Evolutionary conservation across 1,140 invertebrate species (phyloP), one percentile per base, ranked within the genome.

Genomic region (Stratiolaelaps scimitus): DNA sequence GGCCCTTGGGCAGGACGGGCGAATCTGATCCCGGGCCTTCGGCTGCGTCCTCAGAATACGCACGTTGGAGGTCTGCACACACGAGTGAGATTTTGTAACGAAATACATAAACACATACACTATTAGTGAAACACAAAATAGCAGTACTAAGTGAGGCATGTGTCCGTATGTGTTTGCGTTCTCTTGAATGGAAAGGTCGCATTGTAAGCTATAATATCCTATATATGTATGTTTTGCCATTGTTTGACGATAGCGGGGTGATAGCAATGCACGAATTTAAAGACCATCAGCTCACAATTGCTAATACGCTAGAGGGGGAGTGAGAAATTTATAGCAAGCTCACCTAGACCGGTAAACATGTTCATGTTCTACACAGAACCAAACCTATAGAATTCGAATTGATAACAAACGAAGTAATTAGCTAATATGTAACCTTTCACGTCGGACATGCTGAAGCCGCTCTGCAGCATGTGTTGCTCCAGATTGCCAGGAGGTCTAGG

Each of bases 391-490:
- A 26, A 68, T 67, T 43, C 40, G 47, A 45, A 68, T 70, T 47
- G 13, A 1, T 13, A 26, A 64, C 6, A 40, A 26, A 17, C 29
- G 17, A 53, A 28, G 10, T 53, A 53, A 23, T 43, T 34, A 20
- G 47, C 29, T 40, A 40, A 6, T 40, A 4, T 65, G 47, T 69
- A 74, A 86, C 86, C 88, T 83, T 92, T 92, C 47, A 93, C 89
- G 72, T 93, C 90, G 70, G 84, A 91, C 84, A 92, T 91, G 29
- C 87, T 89, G 73, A 93, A 92, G 7, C 89, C 89, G 67, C 88
- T 88, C 65, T 77, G 76, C 69, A 87, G 83, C 81, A 93, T 89
- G 67, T 92, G 91, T 73, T 91, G 88, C 73, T 92, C 88, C 70
- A 91, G 84, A 69, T 89, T 86, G 2, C 85, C 86, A 0, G 85